phyloP scores from a whole-genome alignment of 2,113 vertebrate genomes.

The Tretioscincus oriximinensis region DNA sequence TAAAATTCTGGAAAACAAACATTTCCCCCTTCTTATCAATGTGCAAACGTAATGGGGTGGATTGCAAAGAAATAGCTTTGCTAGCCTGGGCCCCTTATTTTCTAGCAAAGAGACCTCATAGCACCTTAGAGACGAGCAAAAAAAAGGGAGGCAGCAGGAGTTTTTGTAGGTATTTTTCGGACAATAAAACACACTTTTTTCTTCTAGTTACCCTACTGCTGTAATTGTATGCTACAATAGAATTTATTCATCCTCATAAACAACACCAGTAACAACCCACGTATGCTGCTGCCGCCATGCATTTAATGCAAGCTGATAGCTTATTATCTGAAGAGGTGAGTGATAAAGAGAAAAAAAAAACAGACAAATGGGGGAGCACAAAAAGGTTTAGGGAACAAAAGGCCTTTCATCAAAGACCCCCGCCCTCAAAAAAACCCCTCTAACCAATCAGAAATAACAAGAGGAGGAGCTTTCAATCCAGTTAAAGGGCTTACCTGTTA shows the following conservation, averaged over 20 bases:
- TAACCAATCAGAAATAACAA: background rate
- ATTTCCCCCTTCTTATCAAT: too few species aligned
- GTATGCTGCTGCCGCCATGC: too few species aligned
- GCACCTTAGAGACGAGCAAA: too few species aligned
- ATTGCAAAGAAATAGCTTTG: background rate
- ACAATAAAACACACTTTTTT: background rate
- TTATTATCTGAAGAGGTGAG: too few species aligned
- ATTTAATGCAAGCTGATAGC: too few species aligned
- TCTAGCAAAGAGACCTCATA: too few species aligned
- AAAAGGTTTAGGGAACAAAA: background rate
- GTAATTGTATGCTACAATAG: background rate
- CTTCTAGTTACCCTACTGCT: background rate
- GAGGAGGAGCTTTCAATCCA: background rate
- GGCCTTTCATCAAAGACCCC: background rate
- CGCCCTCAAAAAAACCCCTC: background rate
- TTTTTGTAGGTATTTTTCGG: too few species aligned
- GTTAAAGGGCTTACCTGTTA: conserved; percentile 74
- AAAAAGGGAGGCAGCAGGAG: too few species aligned
- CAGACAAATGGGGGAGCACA: background rate
- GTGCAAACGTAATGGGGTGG: too few species aligned
- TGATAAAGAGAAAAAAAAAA: too few species aligned
- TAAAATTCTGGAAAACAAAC: conserved; percentile 76
- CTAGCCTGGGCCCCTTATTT: too few species aligned
- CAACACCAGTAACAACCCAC: background rate
- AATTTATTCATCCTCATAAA: too few species aligned